These are phyloP conservation scores for Paratrypauchen microcephalus DNA, from an alignment of 2,797 vertebrate species.

Conservation along the genomic window DNA sequence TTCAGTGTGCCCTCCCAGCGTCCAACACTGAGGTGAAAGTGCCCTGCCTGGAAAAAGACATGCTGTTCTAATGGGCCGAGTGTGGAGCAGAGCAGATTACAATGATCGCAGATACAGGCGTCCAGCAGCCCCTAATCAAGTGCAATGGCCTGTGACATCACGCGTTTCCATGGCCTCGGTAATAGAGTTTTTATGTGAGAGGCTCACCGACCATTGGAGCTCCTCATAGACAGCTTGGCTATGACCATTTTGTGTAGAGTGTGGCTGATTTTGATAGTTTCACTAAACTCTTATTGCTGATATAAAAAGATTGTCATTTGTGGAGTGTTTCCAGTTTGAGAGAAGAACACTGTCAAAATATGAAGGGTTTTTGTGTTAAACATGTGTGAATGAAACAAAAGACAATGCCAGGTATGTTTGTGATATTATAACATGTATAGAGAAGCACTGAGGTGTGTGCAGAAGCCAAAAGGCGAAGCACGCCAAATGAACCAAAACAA, in stretches of 20 bases:
- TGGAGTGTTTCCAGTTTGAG: too few species aligned
- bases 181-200: constrained; percentile 52
- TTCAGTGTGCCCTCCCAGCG: constrained; percentile 13
- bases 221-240: constrained; percentile 22
- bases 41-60: constrained; percentile 13
- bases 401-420: too few species aligned
- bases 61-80: constrained; percentile 30
- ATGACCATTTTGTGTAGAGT: constrained; percentile 14
- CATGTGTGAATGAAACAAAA: too few species aligned
- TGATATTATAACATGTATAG: too few species aligned
- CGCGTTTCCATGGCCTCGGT: constrained; percentile 18
- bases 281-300: background rate
- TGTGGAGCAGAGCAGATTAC: constrained; percentile 45
- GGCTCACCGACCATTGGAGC: constrained; percentile 19
- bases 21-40: constrained; percentile 21
- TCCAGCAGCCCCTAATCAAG: constrained; percentile 48
- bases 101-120: constrained; percentile 39
- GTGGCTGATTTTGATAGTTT: background rate
- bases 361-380: too few species aligned
- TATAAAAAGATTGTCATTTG: background rate
- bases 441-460: too few species aligned
- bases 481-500: too few species aligned
- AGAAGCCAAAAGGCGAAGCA: too few species aligned
- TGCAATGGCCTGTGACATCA: constrained; percentile 45
- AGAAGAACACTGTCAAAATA: too few species aligned